phyloP scores from a whole-genome alignment of 2,888 invertebrate species.

The Microchrysa polita region DNA sequence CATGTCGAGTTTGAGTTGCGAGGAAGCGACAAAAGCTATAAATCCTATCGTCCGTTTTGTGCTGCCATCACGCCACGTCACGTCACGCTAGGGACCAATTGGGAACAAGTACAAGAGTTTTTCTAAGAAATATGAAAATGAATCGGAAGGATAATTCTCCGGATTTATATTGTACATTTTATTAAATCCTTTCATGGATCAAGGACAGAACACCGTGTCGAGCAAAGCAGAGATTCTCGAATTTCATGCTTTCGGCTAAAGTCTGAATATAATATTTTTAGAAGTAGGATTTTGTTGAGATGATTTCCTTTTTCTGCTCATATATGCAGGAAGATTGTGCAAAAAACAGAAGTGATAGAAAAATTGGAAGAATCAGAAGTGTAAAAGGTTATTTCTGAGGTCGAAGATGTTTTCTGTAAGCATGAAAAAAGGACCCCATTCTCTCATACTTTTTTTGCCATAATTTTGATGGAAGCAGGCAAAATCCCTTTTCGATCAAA shows the following conservation, averaged over 20 bases:
- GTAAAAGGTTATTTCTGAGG: background rate
- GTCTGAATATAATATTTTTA: constrained; percentile 24
- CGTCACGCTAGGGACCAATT: background rate
- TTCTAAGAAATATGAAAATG: constrained; percentile 6
- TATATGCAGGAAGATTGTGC: background rate
- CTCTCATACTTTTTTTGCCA: background rate
- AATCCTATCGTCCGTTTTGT: background rate
- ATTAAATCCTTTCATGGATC: constrained; percentile 34
- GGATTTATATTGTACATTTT: constrained; percentile 29
- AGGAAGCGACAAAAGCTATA: background rate
- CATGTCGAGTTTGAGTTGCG: background rate
- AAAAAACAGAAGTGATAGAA: background rate
- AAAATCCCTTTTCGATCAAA: background rate
- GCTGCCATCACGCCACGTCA: no score
- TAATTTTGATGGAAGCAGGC: background rate
- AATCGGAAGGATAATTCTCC: constrained; percentile 18
- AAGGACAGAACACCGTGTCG: no score
- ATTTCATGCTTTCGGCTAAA: background rate
- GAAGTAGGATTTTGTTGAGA: background rate
- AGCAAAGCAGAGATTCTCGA: background rate
- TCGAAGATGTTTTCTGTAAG: background rate
- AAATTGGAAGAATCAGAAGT: no score
- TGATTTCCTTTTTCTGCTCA: background rate
- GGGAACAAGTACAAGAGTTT: background rate
- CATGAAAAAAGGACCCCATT: background rate